Evolutionary conservation across 2,888 invertebrate species (phyloP), one percentile per base, ranked within the genome.

Genomic region (Kryphioiulus occultus): DNA sequence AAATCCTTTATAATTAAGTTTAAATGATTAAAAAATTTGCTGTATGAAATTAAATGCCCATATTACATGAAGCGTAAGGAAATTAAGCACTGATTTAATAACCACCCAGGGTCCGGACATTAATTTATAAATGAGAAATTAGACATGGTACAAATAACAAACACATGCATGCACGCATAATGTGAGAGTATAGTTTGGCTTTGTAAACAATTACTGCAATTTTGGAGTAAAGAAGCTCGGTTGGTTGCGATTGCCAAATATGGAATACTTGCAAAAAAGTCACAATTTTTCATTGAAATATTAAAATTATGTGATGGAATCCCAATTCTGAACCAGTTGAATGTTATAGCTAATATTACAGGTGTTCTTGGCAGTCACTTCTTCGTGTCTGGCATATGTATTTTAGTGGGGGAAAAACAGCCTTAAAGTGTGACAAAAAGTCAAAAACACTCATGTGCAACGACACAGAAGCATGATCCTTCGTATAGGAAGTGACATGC

Each of bases 111-210:
- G 30, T 22, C 30, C 78, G 15, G 78, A 15, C 78, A 78, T 78
- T 78, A 78, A 78, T 78, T 78, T 78, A 30, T 78, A 78, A 78
- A 78, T 26, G 26, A 78, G 30, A 78, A 78, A 78, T 78, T 78
- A 78, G 78, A 4, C 78, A 78, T 30, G 78, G 78, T 78, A 78
- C 78, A 78, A 78, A 78, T 78, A 22, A 30, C 78, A 78, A 78
- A 78, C 78, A 26, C 78, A 78, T 26, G 30, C 78, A 30, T 78
- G 78, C 78, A 78, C 78, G 78, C 78, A 26, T 30, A 30, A 78
- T 78, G 78, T 30, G 78, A 78, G 78, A 30, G 26, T 68, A 68
- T 26, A 22, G n/a, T 68, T 68, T 68, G 22, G n/a, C 10, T 26
- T 22, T 22, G 22, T 22, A 68, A 10, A 78, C 30, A 78, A 26